Base-by-base conservation (phyloP, 2,888 invertebrate species). In the Patella depressa region DNA sequence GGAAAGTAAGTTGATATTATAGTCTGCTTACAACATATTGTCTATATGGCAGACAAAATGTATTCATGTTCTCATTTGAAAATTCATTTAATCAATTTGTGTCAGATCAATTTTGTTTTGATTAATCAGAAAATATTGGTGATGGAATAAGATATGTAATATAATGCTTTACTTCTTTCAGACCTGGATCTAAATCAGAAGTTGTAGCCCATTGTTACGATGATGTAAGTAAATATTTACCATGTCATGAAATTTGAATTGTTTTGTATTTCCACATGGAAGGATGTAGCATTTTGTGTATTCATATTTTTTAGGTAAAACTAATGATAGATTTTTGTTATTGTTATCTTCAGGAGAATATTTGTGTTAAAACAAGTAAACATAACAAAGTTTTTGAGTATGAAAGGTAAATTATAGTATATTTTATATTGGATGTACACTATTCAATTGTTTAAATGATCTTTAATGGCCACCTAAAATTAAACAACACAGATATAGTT, bases 341-440 rank as follows among this genome's bases (percentile, higher is more conserved):
- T 72, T 19, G 72, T 79, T 55, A 73, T 77, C 83, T 83, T 14
- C 81, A 89, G 89, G 89, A 89, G 78, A 88, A 88, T 83, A 82
- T 88, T 9, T 87, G 87, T 83, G 85, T 88, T 2, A 79, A 85
- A 55, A 88, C 89, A 70, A 79, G 83, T 17, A 89, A 88, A 78
- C 86, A 88, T 72, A 88, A 88, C 81, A 88, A 87, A 83, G 86
- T 88, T 12, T 88, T 87, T 86, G 89, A 89, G 82, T 89, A 83
- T 86, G 89, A 89, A 82, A 89, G 87, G 88, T 89, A 55, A n/a
- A 19, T 80, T 73, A 54, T 45, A 54, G 19, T 59, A 45, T 14
- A 65, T 19, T 65, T 65, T 65, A 19, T 65, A 65, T n/a, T 65
- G 65, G 45, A 45, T 5, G 9, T 45, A 45, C 45, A 9, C 45